Evolutionary conservation across 1,140 invertebrate species (phyloP).

Genomic region (Nasonia giraulti): DNA sequence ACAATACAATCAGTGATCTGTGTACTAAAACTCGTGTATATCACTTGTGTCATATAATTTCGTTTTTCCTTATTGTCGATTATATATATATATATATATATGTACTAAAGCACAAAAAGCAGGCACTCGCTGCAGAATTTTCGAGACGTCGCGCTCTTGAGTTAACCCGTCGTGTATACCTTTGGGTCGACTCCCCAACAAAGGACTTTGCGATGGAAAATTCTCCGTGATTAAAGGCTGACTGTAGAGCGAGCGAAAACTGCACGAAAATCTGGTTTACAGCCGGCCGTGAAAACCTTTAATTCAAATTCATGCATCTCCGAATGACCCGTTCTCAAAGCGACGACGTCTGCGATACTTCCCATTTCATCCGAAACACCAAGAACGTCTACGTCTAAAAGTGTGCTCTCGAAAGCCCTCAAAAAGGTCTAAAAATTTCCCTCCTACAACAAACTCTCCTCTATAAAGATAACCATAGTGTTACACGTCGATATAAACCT

Average conservation of each 20-base stretch:
- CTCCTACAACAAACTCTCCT: too few relatives aligned
- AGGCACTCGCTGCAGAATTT: neutral
- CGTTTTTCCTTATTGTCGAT: too few relatives aligned
- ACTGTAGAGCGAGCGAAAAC: slow-evolving; percentile 16
- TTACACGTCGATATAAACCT: neutral
- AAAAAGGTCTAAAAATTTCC: slow-evolving; percentile 34
- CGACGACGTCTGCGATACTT: neutral
- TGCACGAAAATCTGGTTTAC: slow-evolving; percentile 23
- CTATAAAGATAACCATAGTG: neutral
- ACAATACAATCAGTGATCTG: neutral
- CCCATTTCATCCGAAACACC: neutral
- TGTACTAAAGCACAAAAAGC: slow-evolving; percentile 13
- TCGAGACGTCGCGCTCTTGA: neutral
- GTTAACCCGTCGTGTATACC: neutral
- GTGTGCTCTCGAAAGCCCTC: neutral
- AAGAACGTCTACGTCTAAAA: neutral
- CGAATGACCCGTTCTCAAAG: neutral
- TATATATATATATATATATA: too few relatives aligned
- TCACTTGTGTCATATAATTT: neutral
- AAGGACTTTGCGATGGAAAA: neutral
- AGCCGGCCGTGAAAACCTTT: neutral
- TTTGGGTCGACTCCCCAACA: neutral
- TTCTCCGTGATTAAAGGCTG: neutral
- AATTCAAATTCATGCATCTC: too few relatives aligned
- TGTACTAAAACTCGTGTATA: neutral